Conservation (phyloP, 1,140 invertebrate genomes). For the Hylyphantes graminicola region DNA sequence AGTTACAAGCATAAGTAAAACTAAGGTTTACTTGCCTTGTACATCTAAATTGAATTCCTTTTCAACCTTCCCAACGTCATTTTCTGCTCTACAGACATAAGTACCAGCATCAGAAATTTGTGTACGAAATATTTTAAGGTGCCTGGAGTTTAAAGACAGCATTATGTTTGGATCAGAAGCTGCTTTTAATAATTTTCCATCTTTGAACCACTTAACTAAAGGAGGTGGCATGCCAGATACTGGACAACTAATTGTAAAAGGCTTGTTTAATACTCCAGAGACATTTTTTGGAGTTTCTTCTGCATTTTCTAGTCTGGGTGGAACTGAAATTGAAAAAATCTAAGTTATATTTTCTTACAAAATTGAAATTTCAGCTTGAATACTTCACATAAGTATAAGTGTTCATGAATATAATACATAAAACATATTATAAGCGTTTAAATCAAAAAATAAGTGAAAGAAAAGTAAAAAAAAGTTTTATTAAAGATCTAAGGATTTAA, state of each 20-base stretch:
- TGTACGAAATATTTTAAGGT: conserved; percentile 37
- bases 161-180: conserved; percentile 17
- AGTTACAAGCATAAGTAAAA: too few relatives aligned
- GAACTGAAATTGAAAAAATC: conserved; percentile 61
- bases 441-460: neutral
- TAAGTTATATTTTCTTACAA: neutral
- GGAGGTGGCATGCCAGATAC: conserved; percentile 54
- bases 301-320: conserved; percentile 62
- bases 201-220: conserved; percentile 55
- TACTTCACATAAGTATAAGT: neutral
- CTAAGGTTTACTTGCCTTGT: conserved; percentile 72
- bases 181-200: conserved; percentile 37
- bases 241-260: conserved; percentile 40
- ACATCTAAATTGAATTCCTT: conserved; percentile 75
- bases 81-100: conserved; percentile 84
- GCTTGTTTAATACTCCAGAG: conserved; percentile 51
- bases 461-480: neutral
- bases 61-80: conserved; percentile 67
- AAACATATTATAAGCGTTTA: neutral
- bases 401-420: too few relatives aligned
- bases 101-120: conserved; percentile 78
- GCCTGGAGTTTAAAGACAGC: conserved; percentile 15
- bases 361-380: neutral
- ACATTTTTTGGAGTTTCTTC: conserved; percentile 17
- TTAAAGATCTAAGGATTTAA: neutral